Evolutionary conservation across 2,888 invertebrate genomes (phyloP), one percentile per base, ranked within the genome.

Genomic region (Ophioninae sp.): DNA sequence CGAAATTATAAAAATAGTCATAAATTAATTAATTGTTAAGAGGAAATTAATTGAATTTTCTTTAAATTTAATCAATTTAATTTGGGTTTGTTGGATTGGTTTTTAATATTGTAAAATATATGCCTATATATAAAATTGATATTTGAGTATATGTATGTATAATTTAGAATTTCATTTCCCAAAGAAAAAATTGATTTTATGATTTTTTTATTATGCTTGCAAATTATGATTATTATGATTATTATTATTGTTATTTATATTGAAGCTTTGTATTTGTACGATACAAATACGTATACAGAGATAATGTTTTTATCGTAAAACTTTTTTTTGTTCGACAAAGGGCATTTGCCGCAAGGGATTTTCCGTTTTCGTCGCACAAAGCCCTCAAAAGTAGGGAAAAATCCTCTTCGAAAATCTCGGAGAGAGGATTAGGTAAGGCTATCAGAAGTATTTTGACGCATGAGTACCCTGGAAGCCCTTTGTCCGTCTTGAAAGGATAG

Each of bases 341-440:
- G n/a, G 64, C 23, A 64, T 64, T 82, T 22, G 17, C 64, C n/a
- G 69, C 44, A 13, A 51, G 41, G 63, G 58, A 64, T 51, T 75
- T 75, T 65, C 65, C 37, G 20, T 72, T 74, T 44, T 39, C n/a
- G 23, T 41, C 23, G 65, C 39, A 17, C 20, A 58, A 75, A 79
- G 64, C 74, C 44, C 69, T 39, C 17, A 23, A 82, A 59, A 71
- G 79, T 75, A 44, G 58, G 41, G 30, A 9, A 20, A 44, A 75
- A 82, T 71, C 74, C 75, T 79, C 75, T 61, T 22, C 61, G 59
- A 65, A 56, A 75, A 82, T 71, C 59, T 65, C 51, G 23, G 51
- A 67, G 65, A 75, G 71, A 41, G 79, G 79, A 75, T 82, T 79
- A 82, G 79, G 41, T n/a, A 65, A 74, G 69, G 68, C 78, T 71